Base-by-base conservation (phyloP, 2,888 invertebrate species). In the Orthosia cruda region DNA sequence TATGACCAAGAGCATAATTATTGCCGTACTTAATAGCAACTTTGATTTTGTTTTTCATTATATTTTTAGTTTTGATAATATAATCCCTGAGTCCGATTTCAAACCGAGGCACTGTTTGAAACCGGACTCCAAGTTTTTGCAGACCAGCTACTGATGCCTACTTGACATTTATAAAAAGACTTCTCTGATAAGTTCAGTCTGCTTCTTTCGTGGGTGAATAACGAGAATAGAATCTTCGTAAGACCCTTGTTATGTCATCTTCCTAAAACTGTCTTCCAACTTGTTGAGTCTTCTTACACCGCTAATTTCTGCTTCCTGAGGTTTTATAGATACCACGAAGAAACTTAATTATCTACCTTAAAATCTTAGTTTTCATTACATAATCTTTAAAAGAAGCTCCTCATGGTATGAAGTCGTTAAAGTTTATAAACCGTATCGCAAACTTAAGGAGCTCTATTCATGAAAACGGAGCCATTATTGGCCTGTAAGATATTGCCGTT, bases 381-480 rank as follows among this genome's bases (percentile, higher is more conserved):
- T 69, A 63, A 58, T 57, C 4, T 5, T 9, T 58, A 16, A 47
- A 71, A 61, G 23, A 23, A 50, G 26, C 50, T 59, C 13, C 9
- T 54, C 54, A 26, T 18, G 52, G 45, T 65, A 68, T 61, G 63
- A 65, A 45, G 69, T 72, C 49, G 61, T 71, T 45, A 47, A 64
- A 79, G 79, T 79, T 70, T 67, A 70, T 72, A 71, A 71, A 50
- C 83, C 71, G 57, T 52, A 70, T 67, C 40, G 23, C 54, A 74
- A 71, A 83, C 74, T 77, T 58, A 61, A 13, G 45, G 16, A 73
- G 71, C 68, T 63, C 49, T 71, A 49, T 59, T 81, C 65, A 71
- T 65, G 59, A 57, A 54, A 58, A 58, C 52, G 66, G 62, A 13
- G 49, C 54, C 45, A 18, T 66, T 77, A 81, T 70, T 72, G 69